phyloP scores from a whole-genome alignment of 2,888 invertebrate genomes.

The Agrotis exclamationis region DNA sequence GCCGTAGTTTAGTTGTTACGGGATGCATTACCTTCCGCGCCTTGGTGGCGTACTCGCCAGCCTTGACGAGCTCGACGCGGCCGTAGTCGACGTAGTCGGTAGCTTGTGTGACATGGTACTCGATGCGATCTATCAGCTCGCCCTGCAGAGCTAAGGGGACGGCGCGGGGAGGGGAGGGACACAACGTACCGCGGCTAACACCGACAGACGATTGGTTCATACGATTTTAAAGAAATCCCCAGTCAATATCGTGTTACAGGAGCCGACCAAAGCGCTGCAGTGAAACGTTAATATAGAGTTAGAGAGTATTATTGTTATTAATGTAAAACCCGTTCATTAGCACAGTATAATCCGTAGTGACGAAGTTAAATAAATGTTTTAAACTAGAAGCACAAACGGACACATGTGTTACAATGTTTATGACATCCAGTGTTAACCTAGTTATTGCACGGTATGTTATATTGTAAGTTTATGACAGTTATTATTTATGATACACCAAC shows the following conservation, averaged over 20 bases:
- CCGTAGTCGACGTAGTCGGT: conserved; percentile 96
- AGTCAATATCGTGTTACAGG: conserved; percentile 75
- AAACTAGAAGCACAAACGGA: conserved; percentile 61
- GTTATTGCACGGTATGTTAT: conserved; percentile 61
- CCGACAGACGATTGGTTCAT: conserved; percentile 88
- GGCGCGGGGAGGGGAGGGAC: conserved; percentile 84
- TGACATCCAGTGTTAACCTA: conserved; percentile 73
- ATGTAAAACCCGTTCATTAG: conserved; percentile 62
- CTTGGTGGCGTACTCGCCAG: conserved; percentile 96
- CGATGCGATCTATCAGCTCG: conserved; percentile 98
- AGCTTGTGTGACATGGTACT: conserved; percentile 97
- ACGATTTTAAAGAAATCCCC: conserved; percentile 78
- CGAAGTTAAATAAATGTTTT: conserved; percentile 64
- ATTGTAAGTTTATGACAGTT: conserved; percentile 60
- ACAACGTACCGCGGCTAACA: conserved; percentile 63
- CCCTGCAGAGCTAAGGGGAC: conserved; percentile 93
- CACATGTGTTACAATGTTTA: conserved; percentile 69
- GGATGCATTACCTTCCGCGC: conserved; percentile 95
- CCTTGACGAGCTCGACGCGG: conserved; percentile 94
- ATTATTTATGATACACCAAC: conserved; percentile 72
- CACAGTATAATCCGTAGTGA: conserved; percentile 65
- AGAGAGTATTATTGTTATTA: conserved; percentile 57
- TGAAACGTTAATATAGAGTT: conserved; percentile 78
- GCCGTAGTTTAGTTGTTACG: conserved; percentile 42
- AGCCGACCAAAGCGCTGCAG: conserved; percentile 80